phyloP scores from a whole-genome alignment of 2,888 invertebrate species.

The Aspidiotus destructor region DNA sequence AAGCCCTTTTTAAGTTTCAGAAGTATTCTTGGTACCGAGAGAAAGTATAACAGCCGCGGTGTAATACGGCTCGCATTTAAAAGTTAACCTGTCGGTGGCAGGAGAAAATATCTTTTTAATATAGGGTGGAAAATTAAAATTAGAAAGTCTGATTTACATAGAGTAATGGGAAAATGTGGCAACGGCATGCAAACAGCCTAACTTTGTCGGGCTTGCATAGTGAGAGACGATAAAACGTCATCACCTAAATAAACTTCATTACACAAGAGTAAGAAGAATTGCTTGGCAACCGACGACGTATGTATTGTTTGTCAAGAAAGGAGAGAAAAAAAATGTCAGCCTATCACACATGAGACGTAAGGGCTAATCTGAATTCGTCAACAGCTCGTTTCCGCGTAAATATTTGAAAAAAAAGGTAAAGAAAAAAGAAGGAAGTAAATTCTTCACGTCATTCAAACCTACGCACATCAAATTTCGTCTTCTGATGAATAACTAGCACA shows the following conservation, averaged over 20 bases:
- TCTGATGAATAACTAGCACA: too few species aligned
- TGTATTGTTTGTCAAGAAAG: constrained; percentile 3
- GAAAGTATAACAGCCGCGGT: neutral
- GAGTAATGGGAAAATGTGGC: constrained; percentile 31
- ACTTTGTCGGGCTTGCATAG: constrained; percentile 1
- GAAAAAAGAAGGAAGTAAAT: too few species aligned
- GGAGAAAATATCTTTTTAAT: constrained; percentile 33
- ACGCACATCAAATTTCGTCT: too few species aligned
- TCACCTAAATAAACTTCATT: constrained; percentile 33
- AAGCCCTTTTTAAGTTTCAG: constrained; percentile 4
- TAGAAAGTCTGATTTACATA: constrained; percentile 33
- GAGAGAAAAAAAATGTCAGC: neutral
- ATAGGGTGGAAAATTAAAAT: constrained; percentile 33
- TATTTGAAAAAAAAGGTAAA: too few species aligned
- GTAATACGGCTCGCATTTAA: constrained; percentile 25
- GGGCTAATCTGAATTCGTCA: too few species aligned
- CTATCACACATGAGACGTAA: too few species aligned
- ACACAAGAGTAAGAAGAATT: constrained; percentile 29
- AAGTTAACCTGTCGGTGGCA: constrained; percentile 32
- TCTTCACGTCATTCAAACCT: too few species aligned
- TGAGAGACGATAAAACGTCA: constrained; percentile 27
- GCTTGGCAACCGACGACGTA: constrained; percentile 13
- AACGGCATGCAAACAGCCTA: constrained; percentile 21
- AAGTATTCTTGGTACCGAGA: neutral
- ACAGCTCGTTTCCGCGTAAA: too few species aligned